These are phyloP conservation scores for Cisticola juncidis DNA, from an alignment of 2,113 vertebrate species.

Conservation along the genomic window DNA sequence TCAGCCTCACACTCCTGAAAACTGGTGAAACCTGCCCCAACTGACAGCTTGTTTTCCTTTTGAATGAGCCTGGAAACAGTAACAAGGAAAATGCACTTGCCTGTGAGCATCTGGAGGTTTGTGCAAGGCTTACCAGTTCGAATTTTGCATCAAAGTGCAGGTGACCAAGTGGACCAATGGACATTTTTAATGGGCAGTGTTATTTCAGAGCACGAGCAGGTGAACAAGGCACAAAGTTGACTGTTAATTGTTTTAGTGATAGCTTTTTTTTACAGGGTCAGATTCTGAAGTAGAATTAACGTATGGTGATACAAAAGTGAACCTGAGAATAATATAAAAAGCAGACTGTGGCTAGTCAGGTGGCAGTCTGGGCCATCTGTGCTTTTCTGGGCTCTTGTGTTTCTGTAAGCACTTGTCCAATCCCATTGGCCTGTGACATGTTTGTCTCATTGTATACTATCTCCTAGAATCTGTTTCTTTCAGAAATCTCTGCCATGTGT, in stretches of 20 bases:
- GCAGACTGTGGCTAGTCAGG: neutral
- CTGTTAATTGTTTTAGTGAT: neutral
- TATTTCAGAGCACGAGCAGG: neutral
- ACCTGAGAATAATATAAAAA: neutral
- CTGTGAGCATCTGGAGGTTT: neutral
- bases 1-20: neutral
- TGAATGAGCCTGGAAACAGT: neutral
- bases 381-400: neutral
- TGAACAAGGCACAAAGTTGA: neutral
- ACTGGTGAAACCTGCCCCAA: rapidly evolving
- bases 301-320: neutral
- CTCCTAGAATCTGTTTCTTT: neutral
- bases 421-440: rapidly evolving
- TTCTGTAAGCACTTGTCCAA: neutral
- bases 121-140: neutral
- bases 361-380: neutral
- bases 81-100: neutral
- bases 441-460: neutral
- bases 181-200: neutral
- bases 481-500: neutral
- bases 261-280: neutral
- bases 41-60: too few species aligned
- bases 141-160: neutral
- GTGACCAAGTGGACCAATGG: too few species aligned
- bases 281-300: neutral